A percentile compares a stretch with the other conserved stretches of the same genome.
Conservation (phyloP, 2,888 invertebrate genomes). For the Platypus cylindrus region DNA sequence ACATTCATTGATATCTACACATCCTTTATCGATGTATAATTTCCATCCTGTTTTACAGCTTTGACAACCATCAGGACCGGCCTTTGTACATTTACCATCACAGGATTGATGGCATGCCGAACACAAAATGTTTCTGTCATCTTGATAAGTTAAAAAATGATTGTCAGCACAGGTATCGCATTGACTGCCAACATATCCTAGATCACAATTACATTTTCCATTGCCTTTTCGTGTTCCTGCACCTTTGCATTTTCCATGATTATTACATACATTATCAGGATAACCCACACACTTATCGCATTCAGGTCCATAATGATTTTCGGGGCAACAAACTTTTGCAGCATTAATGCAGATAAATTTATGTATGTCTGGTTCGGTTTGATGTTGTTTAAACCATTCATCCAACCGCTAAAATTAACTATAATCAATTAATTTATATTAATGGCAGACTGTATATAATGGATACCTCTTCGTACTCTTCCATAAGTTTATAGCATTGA, state of each 20-base stretch:
- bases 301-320: conserved; percentile 66
- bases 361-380: conserved; percentile 41
- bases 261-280: conserved; percentile 61
- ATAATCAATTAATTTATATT: not conserved
- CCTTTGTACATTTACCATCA: conserved; percentile 58
- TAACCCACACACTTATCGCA: conserved; percentile 71
- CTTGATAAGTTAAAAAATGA: conserved; percentile 61
- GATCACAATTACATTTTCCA: conserved; percentile 77
- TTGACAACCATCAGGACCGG: conserved; percentile 53
- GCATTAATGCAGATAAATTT: conserved; percentile 69
- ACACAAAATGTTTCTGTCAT: conserved; percentile 61
- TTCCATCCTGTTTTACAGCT: conserved; percentile 62
- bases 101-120: conserved; percentile 72
- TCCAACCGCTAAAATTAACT: conserved; percentile 45
- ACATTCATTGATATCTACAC: conserved; percentile 80
- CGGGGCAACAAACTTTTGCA: conserved; percentile 70
- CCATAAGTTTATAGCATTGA: conserved; percentile 75
- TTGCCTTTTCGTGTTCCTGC: conserved; percentile 87
- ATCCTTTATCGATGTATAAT: conserved; percentile 61
- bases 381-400: conserved; percentile 61
- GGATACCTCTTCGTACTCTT: conserved; percentile 58
- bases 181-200: conserved; percentile 63
- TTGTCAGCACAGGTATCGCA: conserved; percentile 70
- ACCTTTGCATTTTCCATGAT: conserved; percentile 67
- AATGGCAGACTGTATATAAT: not conserved